These are phyloP conservation scores for Drosophila ambigua DNA, from an alignment of 1,140 invertebrate species.

Conservation along the genomic window DNA sequence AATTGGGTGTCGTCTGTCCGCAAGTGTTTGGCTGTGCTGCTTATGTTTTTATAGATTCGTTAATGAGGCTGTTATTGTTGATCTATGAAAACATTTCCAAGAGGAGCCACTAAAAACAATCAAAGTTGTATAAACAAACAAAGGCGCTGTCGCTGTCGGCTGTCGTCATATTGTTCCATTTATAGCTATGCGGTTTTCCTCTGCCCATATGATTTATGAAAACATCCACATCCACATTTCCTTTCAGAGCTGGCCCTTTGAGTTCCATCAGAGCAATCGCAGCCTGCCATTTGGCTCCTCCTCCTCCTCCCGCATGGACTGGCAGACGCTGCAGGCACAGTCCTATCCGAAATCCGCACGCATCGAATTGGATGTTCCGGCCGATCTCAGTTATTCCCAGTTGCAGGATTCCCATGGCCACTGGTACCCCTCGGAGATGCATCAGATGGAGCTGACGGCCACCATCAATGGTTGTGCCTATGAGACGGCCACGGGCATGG, in stretches of 20 bases:
- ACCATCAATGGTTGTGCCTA: conserved; percentile 50
- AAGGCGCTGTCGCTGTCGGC: conserved; percentile 56
- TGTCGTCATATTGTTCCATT: conserved; percentile 74
- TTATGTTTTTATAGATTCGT: conserved; percentile 82
- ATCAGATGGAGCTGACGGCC: conserved; percentile 45
- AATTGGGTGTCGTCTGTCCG: conserved; percentile 64
- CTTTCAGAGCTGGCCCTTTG: conserved; percentile 77
- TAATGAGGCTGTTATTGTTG: conserved; percentile 79
- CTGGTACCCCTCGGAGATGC: conserved; percentile 61
- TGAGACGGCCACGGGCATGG: conserved; percentile 33
- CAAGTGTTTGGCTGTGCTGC: conserved; percentile 63
- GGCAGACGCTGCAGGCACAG: conserved; percentile 54
- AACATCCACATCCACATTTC: conserved; percentile 8
- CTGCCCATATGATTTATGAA: conserved; percentile 47
- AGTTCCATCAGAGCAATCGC: conserved; percentile 70
- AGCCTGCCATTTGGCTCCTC: conserved; percentile 37
- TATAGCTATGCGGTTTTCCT: conserved; percentile 67
- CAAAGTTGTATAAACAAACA: conserved; percentile 81
- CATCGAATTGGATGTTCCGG: conserved; percentile 34
- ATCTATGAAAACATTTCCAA: conserved; percentile 54
- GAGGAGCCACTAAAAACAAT: conserved; percentile 75
- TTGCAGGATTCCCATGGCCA: conserved; percentile 48
- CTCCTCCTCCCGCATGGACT: conserved; percentile 60
- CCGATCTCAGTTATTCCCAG: conserved; percentile 48
- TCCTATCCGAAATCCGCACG: conserved; percentile 51